phyloP scores from a whole-genome alignment of 2,797 vertebrate species.

The Euthynnus affinis region DNA sequence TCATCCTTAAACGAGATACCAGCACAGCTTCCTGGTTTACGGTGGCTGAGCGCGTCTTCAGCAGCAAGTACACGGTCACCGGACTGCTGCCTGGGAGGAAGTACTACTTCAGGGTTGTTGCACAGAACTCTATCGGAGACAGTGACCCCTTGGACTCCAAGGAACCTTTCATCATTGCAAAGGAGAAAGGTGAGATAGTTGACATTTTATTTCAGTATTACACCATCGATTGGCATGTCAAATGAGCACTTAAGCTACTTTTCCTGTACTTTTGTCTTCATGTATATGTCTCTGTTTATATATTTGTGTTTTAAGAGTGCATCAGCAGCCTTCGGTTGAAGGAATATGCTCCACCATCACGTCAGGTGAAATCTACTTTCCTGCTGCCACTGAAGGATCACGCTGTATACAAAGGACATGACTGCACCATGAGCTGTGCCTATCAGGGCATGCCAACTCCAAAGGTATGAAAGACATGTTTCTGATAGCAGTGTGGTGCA shows the following conservation, averaged over 20 bases:
- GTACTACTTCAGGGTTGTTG: conserved; percentile 82
- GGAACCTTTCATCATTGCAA: conserved; percentile 77
- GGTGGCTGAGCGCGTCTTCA: conserved; percentile 73
- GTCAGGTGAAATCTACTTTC: conserved; percentile 75
- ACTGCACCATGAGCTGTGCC: conserved; percentile 82
- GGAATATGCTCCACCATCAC: conserved; percentile 57
- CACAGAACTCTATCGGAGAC: conserved; percentile 76
- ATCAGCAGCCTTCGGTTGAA: conserved; percentile 65
- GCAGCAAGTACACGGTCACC: conserved; percentile 78
- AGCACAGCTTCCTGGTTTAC: conserved; percentile 82
- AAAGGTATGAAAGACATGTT: conserved; percentile 31
- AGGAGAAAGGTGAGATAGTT: conserved; percentile 65
- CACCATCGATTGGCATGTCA: background rate
- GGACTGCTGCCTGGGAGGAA: conserved; percentile 82
- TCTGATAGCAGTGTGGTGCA: background rate
- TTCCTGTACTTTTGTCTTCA: background rate
- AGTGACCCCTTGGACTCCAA: conserved; percentile 80
- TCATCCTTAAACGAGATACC: conserved; percentile 81
- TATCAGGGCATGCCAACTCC: conserved; percentile 75
- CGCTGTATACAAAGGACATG: conserved; percentile 53
- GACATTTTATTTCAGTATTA: background rate
- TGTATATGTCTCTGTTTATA: background rate
- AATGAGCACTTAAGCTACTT: background rate
- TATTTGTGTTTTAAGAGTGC: conserved; percentile 36
- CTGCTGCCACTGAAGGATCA: conserved; percentile 76